Evolutionary conservation across 1,140 invertebrate genomes (phyloP).

Genomic region (Uloborus diversus): DNA sequence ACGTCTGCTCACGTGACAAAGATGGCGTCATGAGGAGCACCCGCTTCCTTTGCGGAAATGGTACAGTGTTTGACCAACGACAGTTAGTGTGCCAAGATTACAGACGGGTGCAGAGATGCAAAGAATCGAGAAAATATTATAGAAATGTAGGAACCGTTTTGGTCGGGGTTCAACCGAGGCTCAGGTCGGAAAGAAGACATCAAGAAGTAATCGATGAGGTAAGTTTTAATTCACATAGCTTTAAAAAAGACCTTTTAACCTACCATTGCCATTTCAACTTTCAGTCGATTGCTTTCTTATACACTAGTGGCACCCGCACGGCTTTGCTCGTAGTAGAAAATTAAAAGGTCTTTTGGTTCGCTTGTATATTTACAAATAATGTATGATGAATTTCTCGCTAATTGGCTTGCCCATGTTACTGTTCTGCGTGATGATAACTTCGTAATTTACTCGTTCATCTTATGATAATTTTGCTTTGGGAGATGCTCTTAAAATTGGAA

Average conservation of each 20-base stretch:
- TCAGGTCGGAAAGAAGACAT: not conserved
- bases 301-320: no score
- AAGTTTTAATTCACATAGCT: not conserved
- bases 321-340: no score
- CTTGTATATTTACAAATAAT: no score
- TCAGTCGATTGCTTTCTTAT: no score
- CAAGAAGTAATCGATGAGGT: not conserved
- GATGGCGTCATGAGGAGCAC: constrained; percentile 78
- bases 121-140: constrained; percentile 18
- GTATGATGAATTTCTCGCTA: no score
- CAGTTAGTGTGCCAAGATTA: constrained; percentile 78
- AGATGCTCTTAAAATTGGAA: no score
- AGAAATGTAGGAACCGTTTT: not conserved
- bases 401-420: no score
- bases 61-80: constrained; percentile 87
- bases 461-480: no score
- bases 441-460: no score
- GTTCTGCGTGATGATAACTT: no score
- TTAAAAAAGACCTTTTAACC: not conserved
- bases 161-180: not conserved
- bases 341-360: no score
- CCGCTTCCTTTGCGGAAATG: constrained; percentile 84
- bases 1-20: constrained; percentile 85
- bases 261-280: no score
- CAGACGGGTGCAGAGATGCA: constrained; percentile 5